These are phyloP conservation scores for Spheniscus humboldti DNA, from an alignment of 2,797 vertebrate species.

Conservation along the genomic window DNA sequence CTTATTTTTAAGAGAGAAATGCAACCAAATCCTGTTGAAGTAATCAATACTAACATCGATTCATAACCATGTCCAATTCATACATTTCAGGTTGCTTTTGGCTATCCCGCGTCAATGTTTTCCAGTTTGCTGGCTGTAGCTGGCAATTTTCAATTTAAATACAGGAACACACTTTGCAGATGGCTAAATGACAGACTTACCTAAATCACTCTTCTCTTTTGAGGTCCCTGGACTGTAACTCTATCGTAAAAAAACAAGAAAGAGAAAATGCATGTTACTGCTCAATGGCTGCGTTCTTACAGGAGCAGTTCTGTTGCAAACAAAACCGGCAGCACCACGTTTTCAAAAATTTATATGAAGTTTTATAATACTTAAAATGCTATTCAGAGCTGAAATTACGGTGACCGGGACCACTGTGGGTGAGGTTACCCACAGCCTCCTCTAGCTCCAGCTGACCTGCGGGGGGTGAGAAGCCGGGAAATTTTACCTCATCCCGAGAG, in stretches of 20 bases:
- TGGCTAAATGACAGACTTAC: neutral
- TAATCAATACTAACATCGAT: neutral
- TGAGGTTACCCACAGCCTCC: fast-evolving
- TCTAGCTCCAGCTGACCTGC: no score
- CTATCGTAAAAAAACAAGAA: neutral
- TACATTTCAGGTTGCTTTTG: neutral
- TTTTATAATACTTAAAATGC: neutral
- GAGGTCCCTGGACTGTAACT: neutral
- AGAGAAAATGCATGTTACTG: neutral
- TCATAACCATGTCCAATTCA: neutral
- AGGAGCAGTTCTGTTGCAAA: neutral
- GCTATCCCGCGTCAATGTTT: neutral
- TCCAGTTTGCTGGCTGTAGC: neutral
- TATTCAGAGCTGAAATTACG: fast-evolving
- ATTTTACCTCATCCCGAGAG: neutral
- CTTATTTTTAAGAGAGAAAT: neutral
- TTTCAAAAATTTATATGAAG: fast-evolving
- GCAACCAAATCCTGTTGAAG: neutral
- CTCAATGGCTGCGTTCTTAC: neutral
- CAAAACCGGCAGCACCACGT: neutral
- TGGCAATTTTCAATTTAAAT: neutral
- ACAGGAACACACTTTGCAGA: neutral
- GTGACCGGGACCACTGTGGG: fast-evolving
- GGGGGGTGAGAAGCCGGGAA: fast-evolving
- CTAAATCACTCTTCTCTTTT: neutral